Base-by-base conservation (phyloP, 2,113 vertebrate species). In the Rhinogobius similis region DNA sequence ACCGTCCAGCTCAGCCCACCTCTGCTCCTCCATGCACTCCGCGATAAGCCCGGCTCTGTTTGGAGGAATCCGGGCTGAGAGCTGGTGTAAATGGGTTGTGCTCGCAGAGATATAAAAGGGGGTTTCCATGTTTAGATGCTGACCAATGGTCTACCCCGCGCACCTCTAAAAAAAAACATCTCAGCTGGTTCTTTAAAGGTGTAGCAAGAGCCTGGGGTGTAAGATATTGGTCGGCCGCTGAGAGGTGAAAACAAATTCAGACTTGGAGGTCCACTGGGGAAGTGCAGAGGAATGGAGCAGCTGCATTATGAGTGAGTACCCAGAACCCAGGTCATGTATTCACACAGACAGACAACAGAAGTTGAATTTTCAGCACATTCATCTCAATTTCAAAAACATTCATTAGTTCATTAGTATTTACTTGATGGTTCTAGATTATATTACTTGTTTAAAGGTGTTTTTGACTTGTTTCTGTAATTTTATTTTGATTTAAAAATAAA, bases 91-190 rank as follows among this genome's bases (percentile, higher is more conserved):
- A 29, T 62, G 68, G 75, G 67, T 21, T 82, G 59, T 59, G 61
- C 16, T 16, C 56, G 59, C 69, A 67, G 58, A 46, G 52, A 66
- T 65, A 29, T 55, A 26, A 67, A 10, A 1, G 76, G 62, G 69
- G 72, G 23, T 83, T 83, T 79, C 78, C 81, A 86, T 69, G 74
- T 82, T 85, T 87, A 65, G 81, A 78, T 64, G 52, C 23, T 72
- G 76, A 76, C 79, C 75, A 70, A 53, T 21, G 2, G 32, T 36
- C 32, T 36, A 36, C 32, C 65, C 43, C 27, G n/a, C n/a, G n/a
- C n/a, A 24, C 24, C 39, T 6, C 50, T 52, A 44, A 24, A 29
- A 41, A 36, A 36, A 36, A 5, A 38, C 62, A 63, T 46, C 58
- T 64, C 44, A 18, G 55, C 74, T 36, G 59, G 73, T 48, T 64